These are phyloP conservation scores for Chloroclysta siterata DNA, from an alignment of 2,888 invertebrate species.

Conservation along the genomic window DNA sequence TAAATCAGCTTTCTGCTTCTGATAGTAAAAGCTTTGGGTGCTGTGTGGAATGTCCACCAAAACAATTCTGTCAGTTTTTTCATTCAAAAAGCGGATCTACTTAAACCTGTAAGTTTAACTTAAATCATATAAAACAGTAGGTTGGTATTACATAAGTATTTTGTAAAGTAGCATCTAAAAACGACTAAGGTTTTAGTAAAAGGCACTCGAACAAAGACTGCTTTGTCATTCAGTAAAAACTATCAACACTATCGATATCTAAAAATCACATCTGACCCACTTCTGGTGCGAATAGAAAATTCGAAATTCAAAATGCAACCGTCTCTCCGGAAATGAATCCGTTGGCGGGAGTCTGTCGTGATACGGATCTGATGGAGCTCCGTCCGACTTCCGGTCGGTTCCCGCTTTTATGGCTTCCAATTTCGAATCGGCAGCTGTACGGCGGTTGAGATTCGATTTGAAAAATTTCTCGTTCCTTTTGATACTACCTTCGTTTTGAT, in stretches of 20 bases:
- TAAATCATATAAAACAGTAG: too few species aligned
- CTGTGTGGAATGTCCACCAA: too few species aligned
- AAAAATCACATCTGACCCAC: conserved; percentile 60
- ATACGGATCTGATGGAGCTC: conserved; percentile 81
- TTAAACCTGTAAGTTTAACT: too few species aligned
- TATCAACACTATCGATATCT: conserved; percentile 47
- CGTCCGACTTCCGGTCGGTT: conserved; percentile 78
- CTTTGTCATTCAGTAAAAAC: conserved; percentile 25
- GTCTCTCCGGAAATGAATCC: conserved; percentile 81
- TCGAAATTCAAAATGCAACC: conserved; percentile 80
- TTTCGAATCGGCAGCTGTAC: conserved; percentile 63
- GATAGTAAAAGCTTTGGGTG: too few species aligned
- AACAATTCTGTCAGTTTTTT: too few species aligned
- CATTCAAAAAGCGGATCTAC: too few species aligned
- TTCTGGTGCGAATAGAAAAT: conserved; percentile 63
- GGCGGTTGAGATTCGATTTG: conserved; percentile 48
- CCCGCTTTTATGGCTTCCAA: conserved; percentile 80
- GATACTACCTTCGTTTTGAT: conserved; percentile 16
- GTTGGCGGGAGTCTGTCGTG: conserved; percentile 75
- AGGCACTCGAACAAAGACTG: background rate
- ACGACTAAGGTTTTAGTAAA: too few species aligned
- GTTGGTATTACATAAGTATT: too few species aligned
- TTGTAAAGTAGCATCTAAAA: too few species aligned
- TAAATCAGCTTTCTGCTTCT: too few species aligned
- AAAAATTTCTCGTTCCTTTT: conserved; percentile 37